Evolutionary conservation across 2,888 invertebrate species (phyloP).

Genomic region (Yponomeuta plumbellus): DNA sequence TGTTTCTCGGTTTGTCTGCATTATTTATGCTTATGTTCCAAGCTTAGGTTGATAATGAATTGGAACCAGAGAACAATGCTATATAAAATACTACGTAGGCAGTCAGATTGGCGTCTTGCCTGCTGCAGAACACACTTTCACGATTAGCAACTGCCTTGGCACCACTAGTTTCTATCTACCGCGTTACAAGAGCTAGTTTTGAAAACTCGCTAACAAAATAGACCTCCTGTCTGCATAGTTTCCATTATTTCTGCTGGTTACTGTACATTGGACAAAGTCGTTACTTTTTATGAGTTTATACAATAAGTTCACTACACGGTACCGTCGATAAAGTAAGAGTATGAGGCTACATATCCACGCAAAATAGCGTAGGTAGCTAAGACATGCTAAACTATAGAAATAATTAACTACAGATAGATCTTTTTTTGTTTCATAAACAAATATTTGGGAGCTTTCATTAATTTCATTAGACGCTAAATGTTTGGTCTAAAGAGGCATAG

Average conservation of each 20-base stretch:
- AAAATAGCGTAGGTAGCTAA: too few relatives aligned
- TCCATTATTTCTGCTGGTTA: background rate
- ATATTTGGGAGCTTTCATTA: background rate
- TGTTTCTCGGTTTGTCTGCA: background rate
- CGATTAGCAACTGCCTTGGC: too few relatives aligned
- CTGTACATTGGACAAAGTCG: background rate
- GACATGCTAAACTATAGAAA: too few relatives aligned
- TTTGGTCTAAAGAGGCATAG: background rate
- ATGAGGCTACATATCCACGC: too few relatives aligned
- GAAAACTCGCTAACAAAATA: background rate
- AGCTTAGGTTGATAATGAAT: background rate
- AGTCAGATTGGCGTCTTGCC: background rate
- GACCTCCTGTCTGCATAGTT: background rate
- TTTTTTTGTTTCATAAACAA: too few relatives aligned
- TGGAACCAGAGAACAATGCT: background rate
- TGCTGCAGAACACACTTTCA: too few relatives aligned
- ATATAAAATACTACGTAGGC: background rate
- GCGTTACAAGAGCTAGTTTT: background rate
- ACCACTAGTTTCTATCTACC: too few relatives aligned
- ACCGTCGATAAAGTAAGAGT: background rate
- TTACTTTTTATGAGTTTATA: background rate
- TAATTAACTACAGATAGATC: too few relatives aligned
- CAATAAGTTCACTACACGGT: background rate
- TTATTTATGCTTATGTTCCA: constrained; percentile 12
- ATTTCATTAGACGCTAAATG: background rate